Evolutionary conservation across 2,113 vertebrate species (phyloP), one percentile per base, ranked within the genome.

Genomic region (Athene noctua): DNA sequence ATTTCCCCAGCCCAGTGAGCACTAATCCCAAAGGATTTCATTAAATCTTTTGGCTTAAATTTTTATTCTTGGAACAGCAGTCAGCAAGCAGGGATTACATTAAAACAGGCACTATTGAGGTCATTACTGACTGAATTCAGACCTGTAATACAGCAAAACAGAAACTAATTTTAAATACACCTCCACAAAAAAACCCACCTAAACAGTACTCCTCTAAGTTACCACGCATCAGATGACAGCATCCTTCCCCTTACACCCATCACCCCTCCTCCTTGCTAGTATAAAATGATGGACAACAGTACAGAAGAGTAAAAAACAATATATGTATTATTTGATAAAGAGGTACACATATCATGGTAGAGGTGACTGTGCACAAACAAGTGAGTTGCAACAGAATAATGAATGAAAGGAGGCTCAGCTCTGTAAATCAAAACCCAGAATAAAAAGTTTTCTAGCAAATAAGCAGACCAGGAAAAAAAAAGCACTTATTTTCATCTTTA

Each of bases 1-100:
- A 96, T 97, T 97, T 97, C 82, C 86, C 96, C 82, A 90, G 73
- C 80, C 89, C 72, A 97, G 80, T 73, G 68, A 97, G 94, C 89
- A 82, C 73, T 98, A 98, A 98, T 97, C 97, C 96, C 94, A 79
- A 96, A 59, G 94, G 96, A 97, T 97, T 98, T 98, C 92, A 92
- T 97, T 97, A 97, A 97, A 92, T 96, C 94, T 97, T 97, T 93
- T 96, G 94, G 94, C 94, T 98, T 97, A 97, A 97, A 96, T 96
- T 97, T 80, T 97, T 97, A 97, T 97, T 98, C 94, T 97, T 98
- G 89, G 95, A 97, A 96, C 58, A 95, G 93, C 81, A 97, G 93
- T 91, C 96, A 97, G 92, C 83, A 97, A 97, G 79, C 84, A 96
- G 77, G 92, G 95, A 97, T 96, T 97, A 96, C 68, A 96, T 86